These are phyloP conservation scores for Parthenolecanium corni DNA, from an alignment of 2,888 invertebrate genomes.

Conservation along the genomic window DNA sequence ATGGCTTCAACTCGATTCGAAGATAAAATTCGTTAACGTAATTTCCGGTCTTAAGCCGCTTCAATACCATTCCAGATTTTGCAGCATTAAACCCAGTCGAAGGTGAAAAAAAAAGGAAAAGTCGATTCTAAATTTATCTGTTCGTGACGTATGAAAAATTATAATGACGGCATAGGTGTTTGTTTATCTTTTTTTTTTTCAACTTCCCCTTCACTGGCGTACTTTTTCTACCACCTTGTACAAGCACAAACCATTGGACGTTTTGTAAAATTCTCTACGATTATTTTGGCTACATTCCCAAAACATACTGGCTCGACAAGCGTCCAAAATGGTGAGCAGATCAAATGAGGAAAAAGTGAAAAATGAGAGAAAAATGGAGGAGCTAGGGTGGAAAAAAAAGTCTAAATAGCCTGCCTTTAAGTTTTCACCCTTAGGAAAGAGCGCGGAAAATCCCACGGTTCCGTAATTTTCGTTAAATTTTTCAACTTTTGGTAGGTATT, in stretches of 20 bases:
- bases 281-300: constrained; percentile 9
- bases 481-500: no score
- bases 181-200: constrained; percentile 1
- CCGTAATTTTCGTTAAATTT: no score
- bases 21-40: constrained; percentile 6
- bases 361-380: no score
- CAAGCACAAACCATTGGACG: background rate
- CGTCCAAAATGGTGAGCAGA: no score
- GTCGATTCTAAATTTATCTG: constrained; percentile 24
- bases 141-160: constrained; percentile 25
- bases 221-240: background rate
- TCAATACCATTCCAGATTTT: background rate
- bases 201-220: background rate
- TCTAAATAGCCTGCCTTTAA: no score
- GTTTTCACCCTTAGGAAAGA: no score
- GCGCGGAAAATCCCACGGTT: no score
- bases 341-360: no score
- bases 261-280: no score
- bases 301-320: background rate
- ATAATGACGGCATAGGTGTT: constrained; percentile 26
- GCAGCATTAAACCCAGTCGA: background rate
- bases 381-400: no score
- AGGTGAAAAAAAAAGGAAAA: background rate
- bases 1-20: background rate
- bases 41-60: constrained; percentile 19